These are phyloP conservation scores for Todiramphus saurophagus DNA, from an alignment of 2,113 vertebrate genomes.

Conservation along the genomic window DNA sequence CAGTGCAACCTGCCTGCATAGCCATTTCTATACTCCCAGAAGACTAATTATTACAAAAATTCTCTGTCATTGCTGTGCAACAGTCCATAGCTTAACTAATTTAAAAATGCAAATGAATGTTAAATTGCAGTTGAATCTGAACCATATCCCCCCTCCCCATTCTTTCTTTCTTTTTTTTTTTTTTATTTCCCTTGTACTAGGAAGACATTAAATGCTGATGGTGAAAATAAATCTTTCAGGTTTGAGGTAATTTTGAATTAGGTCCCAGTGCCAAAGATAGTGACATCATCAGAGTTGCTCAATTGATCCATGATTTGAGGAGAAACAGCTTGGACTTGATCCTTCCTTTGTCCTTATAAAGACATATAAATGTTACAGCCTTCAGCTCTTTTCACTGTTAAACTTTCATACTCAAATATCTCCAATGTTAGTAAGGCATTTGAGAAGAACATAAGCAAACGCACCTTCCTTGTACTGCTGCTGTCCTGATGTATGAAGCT, in stretches of 20 bases:
- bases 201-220: conserved; percentile 43
- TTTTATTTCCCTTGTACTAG: not conserved
- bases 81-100: conserved; percentile 75
- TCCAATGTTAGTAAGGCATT: not conserved
- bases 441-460: not conserved
- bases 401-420: not conserved
- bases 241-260: conserved; percentile 57
- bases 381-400: not conserved
- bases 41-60: conserved; percentile 76
- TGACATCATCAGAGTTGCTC: conserved; percentile 50
- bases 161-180: not conserved
- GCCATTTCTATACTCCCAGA: conserved; percentile 34
- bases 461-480: not conserved
- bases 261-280: conserved; percentile 1
- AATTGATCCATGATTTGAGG: conserved; percentile 25
- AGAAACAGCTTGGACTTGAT: conserved; percentile 6
- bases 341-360: conserved; percentile 22
- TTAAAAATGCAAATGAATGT: conserved; percentile 81
- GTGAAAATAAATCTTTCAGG: conserved; percentile 54
- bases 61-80: conserved; percentile 76
- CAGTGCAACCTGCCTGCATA: not conserved
- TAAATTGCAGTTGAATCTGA: conserved; percentile 67
- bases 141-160: not conserved
- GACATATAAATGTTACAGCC: not conserved
- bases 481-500: not conserved